Conservation (phyloP, 2,797 vertebrate genomes). For the Molossus alvarezi region DNA sequence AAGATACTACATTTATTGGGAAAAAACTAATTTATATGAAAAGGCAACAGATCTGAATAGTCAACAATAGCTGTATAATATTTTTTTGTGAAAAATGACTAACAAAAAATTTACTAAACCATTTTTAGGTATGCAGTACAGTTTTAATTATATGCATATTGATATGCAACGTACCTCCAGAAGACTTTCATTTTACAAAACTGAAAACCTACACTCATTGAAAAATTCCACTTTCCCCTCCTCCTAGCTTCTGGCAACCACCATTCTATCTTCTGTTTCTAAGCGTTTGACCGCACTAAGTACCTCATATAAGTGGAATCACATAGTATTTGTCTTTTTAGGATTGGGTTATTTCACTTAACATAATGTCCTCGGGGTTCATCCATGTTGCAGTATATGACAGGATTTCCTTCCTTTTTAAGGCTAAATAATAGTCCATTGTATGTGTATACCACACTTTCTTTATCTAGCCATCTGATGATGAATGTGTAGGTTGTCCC, state of each 20-base stretch:
- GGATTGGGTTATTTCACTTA: background rate
- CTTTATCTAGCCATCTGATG: background rate
- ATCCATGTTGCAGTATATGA: background rate
- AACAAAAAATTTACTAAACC: background rate
- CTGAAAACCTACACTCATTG: background rate
- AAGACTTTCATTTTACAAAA: constrained; percentile 18
- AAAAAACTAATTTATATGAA: background rate
- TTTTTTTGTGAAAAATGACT: background rate
- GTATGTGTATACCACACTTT: background rate
- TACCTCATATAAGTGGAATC: background rate
- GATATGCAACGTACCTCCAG: background rate
- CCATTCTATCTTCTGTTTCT: background rate
- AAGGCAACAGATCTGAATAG: background rate
- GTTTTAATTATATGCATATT: background rate
- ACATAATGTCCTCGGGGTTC: background rate
- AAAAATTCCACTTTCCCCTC: background rate
- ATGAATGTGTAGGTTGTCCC: background rate
- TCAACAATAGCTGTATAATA: background rate
- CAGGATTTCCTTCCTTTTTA: background rate
- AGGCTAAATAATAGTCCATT: background rate
- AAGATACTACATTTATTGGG: background rate
- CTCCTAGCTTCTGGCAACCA: background rate
- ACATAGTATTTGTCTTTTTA: background rate
- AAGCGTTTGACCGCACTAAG: background rate
- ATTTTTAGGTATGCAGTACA: background rate